Conservation (phyloP, 2,113 vertebrate species). For the Bubo bubo region DNA sequence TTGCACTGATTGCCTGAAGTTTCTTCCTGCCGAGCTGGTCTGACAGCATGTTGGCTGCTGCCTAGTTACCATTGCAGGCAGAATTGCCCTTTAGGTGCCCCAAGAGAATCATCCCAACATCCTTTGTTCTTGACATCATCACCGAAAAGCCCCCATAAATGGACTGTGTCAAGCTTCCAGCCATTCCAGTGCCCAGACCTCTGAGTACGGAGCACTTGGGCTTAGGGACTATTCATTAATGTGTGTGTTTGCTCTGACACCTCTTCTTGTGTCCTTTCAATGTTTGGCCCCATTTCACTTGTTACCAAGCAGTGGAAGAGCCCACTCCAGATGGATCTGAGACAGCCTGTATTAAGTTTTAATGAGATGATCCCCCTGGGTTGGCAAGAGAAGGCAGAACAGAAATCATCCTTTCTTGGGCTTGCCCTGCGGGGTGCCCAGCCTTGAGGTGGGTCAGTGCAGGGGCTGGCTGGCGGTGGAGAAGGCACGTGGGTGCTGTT, state of each 20-base stretch:
- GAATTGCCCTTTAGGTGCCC: neutral
- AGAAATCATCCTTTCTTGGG: neutral
- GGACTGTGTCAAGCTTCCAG: neutral
- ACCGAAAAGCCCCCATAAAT: accelerated
- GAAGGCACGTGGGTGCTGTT: neutral
- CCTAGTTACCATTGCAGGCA: neutral
- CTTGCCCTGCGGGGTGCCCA: neutral
- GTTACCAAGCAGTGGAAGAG: neutral
- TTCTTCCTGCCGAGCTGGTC: accelerated
- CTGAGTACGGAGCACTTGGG: accelerated
- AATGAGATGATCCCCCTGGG: neutral
- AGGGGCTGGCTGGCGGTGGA: neutral
- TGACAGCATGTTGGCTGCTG: neutral
- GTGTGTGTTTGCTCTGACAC: neutral
- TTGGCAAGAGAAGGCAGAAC: neutral
- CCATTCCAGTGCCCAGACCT: neutral
- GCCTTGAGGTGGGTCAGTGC: neutral
- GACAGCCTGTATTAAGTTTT: neutral
- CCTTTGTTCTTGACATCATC: neutral
- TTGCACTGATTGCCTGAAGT: neutral
- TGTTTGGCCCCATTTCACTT: neutral
- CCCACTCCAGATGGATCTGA: neutral
- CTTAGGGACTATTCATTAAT: too few species aligned
- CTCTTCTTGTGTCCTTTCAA: neutral
- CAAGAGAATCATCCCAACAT: neutral